These are phyloP conservation scores for Cyaniris semiargus DNA, from an alignment of 2,888 invertebrate genomes.

Conservation along the genomic window DNA sequence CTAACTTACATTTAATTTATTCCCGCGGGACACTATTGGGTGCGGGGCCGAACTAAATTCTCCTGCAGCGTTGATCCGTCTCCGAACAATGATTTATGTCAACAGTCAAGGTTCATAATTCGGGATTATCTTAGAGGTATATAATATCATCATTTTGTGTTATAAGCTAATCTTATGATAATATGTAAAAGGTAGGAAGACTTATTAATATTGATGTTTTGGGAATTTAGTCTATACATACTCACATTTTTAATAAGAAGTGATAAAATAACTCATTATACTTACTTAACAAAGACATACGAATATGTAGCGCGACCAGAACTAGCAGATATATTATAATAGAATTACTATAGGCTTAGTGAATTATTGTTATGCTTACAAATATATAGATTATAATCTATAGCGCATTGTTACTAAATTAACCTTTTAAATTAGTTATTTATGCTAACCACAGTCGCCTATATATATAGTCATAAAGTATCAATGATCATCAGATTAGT, in stretches of 20 bases:
- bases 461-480: not conserved
- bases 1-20: no score
- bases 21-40: conserved; percentile 14
- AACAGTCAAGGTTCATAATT: conserved; percentile 33
- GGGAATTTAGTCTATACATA: no score
- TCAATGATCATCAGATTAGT: not conserved
- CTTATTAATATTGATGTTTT: no score
- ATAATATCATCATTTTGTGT: not conserved
- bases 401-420: not conserved
- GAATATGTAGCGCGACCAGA: no score
- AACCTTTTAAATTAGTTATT: conserved; percentile 12
- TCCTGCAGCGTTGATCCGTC: conserved; percentile 22
- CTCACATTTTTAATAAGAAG: no score
- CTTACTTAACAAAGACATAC: no score
- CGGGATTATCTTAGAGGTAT: not conserved
- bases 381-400: no score
- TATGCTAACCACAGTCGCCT: conserved; percentile 16
- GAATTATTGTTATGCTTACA: no score
- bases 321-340: not conserved
- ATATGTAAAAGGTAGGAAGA: no score
- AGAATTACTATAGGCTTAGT: not conserved
- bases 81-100: conserved; percentile 24
- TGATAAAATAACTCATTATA: no score
- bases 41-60: conserved; percentile 28
- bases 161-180: not conserved